Base-by-base conservation (phyloP, 2,888 invertebrate genomes). In the Teleiodes luculella region DNA sequence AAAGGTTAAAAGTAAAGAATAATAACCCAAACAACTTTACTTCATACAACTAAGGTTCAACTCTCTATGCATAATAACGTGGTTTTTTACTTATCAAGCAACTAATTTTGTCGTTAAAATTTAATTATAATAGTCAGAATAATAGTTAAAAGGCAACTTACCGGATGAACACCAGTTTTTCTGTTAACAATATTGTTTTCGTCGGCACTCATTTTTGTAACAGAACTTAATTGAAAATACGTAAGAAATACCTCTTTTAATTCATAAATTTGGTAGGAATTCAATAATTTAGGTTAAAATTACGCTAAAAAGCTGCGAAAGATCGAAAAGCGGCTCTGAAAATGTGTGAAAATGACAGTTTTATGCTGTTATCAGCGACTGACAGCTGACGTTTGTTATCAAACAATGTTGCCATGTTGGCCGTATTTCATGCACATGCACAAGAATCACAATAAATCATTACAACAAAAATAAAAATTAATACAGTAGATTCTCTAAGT, bases 381-480 rank as follows among this genome's bases (percentile, higher is more conserved):
- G 39, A 41, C 39, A 41, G n/a, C 18, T 41, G 39, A 41, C 39
- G 18, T 16, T 39, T 45, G 45, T 45, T 45, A 46, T 46, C 30
- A 30, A 46, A 46, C 28, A 46, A 46, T 46, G 30, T 31, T 46
- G 30, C 28, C 45, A 41, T 41, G 11, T 3, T 24, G 24, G n/a
- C 16, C 8, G 37, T 7, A 13, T 16, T 16, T 37, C 16, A 16
- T 16, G n/a, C n/a, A n/a, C n/a, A n/a, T n/a, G n/a, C n/a, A n/a
- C n/a, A n/a, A n/a, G n/a, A n/a, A n/a, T n/a, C n/a, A n/a, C n/a
- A n/a, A n/a, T n/a, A n/a, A n/a, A n/a, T n/a, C n/a, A n/a, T n/a
- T n/a, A n/a, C n/a, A n/a, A n/a, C n/a, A n/a, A n/a, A n/a, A n/a
- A n/a, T n/a, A n/a, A n/a, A n/a, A n/a, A n/a, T n/a, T n/a, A n/a